phyloP scores from a whole-genome alignment of 2,888 invertebrate genomes.

The Amaurobius ferox region DNA sequence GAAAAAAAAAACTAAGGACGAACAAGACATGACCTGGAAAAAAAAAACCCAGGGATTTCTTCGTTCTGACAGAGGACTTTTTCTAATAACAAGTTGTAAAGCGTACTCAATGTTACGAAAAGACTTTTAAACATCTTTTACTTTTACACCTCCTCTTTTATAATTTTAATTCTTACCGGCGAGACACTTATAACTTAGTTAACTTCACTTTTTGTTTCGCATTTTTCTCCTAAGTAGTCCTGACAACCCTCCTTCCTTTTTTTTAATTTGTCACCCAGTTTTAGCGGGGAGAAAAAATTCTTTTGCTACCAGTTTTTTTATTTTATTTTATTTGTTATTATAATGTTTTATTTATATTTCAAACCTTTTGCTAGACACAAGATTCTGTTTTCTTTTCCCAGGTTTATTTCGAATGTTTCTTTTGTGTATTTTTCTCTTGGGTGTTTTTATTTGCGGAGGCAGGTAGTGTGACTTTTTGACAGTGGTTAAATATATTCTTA shows the following conservation, averaged over 20 bases:
- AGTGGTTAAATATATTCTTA: too few relatives aligned
- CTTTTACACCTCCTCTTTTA: neutral
- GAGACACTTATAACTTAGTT: too few relatives aligned
- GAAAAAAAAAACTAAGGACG: too few relatives aligned
- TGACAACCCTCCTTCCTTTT: neutral
- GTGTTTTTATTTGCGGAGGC: too few relatives aligned
- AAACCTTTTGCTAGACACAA: neutral
- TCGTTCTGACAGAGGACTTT: too few relatives aligned
- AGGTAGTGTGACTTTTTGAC: too few relatives aligned
- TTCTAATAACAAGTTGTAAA: too few relatives aligned
- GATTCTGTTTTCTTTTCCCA: neutral
- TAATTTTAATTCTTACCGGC: too few relatives aligned
- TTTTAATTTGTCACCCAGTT: slow-evolving; percentile 10
- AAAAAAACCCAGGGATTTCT: too few relatives aligned
- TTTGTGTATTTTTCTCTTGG: neutral
- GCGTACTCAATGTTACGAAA: neutral
- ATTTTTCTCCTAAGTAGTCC: neutral
- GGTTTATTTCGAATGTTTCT: neutral
- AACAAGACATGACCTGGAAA: too few relatives aligned
- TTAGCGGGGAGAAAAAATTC: neutral
- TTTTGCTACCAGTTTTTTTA: neutral
- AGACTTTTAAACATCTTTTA: neutral
- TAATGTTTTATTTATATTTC: too few relatives aligned
- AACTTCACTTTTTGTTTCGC: neutral
- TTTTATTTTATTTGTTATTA: neutral